Evolutionary conservation across 2,113 vertebrate genomes (phyloP), one percentile per base, ranked within the genome.

Genomic region (Eubucco bourcierii): DNA sequence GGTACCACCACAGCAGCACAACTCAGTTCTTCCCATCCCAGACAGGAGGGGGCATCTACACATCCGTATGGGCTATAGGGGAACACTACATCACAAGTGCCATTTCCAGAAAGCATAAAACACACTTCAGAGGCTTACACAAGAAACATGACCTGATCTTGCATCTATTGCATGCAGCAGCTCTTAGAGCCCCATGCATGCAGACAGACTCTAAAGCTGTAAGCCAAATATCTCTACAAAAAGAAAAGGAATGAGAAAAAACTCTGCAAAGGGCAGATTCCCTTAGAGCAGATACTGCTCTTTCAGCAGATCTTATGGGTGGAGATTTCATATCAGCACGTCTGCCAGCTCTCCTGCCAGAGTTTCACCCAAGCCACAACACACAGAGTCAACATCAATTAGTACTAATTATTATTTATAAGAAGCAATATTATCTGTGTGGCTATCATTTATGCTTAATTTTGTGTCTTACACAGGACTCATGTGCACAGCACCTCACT

Each of bases 371-470:
- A 95, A 96, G 93, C 91, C 90, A 94, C 93, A 94, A 85, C 92
- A 87, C 7, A 92, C 1, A 92, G 65, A 95, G 85, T 91, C 94
- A 96, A 94, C 91, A 86, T 74, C 80, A 88, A 96, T 96, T 96
- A 94, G 68, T 88, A 95, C 94, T 96, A 93, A 95, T 96, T 96
- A 91, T 88, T 96, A 96, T 96, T 96, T 96, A 92, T 94, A 94
- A 94, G 87, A 44, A 92, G 64, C 50, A 91, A 77, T 85, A 89
- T 47, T 90, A 94, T 89, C 93, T 85, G 61, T 80, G 85, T 31
- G 83, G 55, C 59, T 91, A 94, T 95, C 86, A 60, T 78, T 95
- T 53, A 75, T 39, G 33, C 66, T 92, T 94, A 71, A 87, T 84
- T 94, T 95, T 82, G 31, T 75, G 79, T 78, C 58, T 88, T 74